Evolutionary conservation across 2,888 invertebrate species (phyloP).

Genomic region (Deilephila elpenor): DNA sequence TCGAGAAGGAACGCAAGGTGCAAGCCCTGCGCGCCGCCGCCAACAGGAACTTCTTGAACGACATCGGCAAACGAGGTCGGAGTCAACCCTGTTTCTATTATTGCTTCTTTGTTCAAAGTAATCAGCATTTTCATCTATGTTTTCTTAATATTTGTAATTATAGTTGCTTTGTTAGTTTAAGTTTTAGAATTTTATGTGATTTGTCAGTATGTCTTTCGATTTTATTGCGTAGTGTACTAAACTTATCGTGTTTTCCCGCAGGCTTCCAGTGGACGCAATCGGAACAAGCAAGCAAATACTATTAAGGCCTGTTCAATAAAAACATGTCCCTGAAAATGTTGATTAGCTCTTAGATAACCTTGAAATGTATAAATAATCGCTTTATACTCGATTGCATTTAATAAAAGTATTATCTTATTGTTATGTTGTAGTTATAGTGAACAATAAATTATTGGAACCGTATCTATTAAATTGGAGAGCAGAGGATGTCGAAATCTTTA

Average conservation of each 20-base stretch:
- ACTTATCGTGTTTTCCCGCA: constrained; percentile 45
- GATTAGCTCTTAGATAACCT: constrained; percentile 7
- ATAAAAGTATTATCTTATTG: background rate
- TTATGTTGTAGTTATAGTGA: background rate
- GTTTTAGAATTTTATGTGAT: background rate
- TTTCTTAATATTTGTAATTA: too few relatives aligned
- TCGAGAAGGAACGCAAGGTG: constrained; percentile 91
- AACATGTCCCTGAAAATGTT: constrained; percentile 20
- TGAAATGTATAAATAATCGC: constrained; percentile 19
- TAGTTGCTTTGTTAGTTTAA: background rate
- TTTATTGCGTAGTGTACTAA: background rate
- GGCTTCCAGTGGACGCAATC: constrained; percentile 62
- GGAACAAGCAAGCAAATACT: constrained; percentile 53
- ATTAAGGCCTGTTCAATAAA: constrained; percentile 41
- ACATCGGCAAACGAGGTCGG: constrained; percentile 89
- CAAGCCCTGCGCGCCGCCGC: constrained; percentile 83
- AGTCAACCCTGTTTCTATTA: constrained; percentile 11
- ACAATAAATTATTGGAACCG: background rate
- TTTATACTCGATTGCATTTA: background rate
- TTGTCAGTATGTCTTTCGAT: too few relatives aligned
- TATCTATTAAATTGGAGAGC: constrained; percentile 3
- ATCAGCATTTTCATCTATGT: background rate
- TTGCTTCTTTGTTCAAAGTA: background rate
- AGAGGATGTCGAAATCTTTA: background rate
- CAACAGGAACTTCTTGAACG: constrained; percentile 89